Conservation (phyloP, 92 coral and sea anemone genomes). For the Ricordea florida region DNA sequence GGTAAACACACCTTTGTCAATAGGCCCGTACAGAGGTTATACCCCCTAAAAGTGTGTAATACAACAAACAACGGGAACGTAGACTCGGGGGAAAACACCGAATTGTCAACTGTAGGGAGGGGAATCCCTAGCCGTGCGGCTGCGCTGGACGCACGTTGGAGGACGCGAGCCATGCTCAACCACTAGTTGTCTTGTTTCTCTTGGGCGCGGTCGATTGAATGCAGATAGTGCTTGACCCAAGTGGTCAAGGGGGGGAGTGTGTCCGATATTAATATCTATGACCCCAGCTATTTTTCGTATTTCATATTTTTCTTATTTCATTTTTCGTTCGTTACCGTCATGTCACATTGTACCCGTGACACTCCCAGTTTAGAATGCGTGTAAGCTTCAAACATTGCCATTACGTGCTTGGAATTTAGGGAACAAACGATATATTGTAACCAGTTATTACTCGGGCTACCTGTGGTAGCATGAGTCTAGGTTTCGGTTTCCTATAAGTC, state of each 20-base stretch:
- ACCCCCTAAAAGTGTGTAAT: not conserved
- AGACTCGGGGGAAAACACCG: not conserved
- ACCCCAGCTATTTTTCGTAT: too few relatives aligned
- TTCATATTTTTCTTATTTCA: too few relatives aligned
- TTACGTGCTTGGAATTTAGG: too few relatives aligned
- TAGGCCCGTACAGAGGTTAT: constrained; percentile 16
- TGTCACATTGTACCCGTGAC: too few relatives aligned
- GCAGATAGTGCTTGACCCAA: not conserved
- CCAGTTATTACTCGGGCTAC: too few relatives aligned
- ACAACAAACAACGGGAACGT: not conserved
- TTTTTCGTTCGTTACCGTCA: too few relatives aligned
- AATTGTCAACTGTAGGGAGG: not conserved
- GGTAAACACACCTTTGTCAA: constrained; percentile 19
- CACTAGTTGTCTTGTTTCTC: not conserved
- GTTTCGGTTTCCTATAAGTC: too few relatives aligned
- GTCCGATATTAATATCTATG: too few relatives aligned
- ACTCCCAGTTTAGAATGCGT: too few relatives aligned
- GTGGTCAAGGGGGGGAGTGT: not conserved
- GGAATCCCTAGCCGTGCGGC: constrained; percentile 27
- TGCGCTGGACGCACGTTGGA: constrained; percentile 46
- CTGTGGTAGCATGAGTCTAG: too few relatives aligned
- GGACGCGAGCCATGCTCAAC: constrained; percentile 39
- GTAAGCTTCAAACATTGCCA: too few relatives aligned
- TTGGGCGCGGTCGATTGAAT: not conserved
- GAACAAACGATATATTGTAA: too few relatives aligned